Conservation (phyloP, 2,797 vertebrate genomes). For the Mycteria americana region DNA sequence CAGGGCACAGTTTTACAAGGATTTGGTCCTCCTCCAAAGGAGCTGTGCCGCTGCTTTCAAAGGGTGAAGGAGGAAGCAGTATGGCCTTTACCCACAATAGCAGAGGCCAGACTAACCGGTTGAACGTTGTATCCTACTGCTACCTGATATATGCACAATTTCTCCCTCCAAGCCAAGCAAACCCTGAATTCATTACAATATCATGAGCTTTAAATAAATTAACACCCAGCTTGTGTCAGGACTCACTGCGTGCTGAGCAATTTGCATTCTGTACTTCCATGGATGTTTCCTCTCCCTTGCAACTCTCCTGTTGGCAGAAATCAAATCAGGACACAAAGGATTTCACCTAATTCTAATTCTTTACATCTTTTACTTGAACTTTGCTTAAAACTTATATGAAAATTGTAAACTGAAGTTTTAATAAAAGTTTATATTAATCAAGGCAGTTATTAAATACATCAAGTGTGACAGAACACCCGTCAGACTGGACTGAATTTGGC, state of each 20-base stretch:
- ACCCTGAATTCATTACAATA: constrained; percentile 20
- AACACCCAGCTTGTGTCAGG: constrained; percentile 34
- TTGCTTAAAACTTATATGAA: background rate
- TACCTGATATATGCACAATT: background rate
- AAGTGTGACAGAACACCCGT: background rate
- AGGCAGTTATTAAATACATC: constrained; percentile 11
- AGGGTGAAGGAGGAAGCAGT: background rate
- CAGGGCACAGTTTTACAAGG: background rate
- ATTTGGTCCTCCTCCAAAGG: background rate
- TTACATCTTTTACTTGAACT: constrained; percentile 7
- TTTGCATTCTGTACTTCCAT: constrained; percentile 26
- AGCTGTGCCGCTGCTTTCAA: background rate
- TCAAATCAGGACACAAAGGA: background rate
- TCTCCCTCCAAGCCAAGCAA: constrained; percentile 22
- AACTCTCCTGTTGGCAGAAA: background rate
- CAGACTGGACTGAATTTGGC: background rate
- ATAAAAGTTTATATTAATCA: constrained; percentile 11
- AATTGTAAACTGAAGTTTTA: background rate
- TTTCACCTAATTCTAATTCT: constrained; percentile 16
- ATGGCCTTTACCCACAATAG: background rate
- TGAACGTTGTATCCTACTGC: background rate
- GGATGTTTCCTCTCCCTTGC: background rate
- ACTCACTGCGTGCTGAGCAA: background rate
- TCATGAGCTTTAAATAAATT: constrained; percentile 54
- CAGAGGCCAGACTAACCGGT: background rate